Conservation (phyloP, 2,113 vertebrate genomes). For the Apteryx owenii region DNA sequence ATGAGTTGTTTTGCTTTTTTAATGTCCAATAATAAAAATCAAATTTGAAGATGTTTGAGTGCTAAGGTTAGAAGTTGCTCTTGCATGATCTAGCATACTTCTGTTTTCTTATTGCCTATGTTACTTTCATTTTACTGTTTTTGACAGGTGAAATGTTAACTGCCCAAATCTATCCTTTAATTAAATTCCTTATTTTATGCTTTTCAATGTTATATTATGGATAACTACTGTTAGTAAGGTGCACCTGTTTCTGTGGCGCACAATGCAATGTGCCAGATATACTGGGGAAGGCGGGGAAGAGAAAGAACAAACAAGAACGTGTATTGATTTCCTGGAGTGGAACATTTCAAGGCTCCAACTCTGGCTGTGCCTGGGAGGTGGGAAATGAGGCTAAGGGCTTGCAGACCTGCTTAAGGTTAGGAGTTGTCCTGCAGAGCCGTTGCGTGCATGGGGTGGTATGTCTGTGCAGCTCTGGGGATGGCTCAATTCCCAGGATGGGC, state of each 20-base stretch:
- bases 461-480: not conserved
- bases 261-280: not conserved
- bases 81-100: not conserved
- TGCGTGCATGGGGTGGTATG: not conserved
- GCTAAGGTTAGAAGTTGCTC: not conserved
- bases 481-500: not conserved
- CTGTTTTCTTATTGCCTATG: not conserved
- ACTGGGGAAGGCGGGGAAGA: not conserved
- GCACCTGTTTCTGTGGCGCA: not conserved
- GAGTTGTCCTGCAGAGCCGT: not conserved
- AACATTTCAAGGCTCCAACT: not conserved
- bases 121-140: not conserved
- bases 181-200: not conserved
- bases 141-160: not conserved
- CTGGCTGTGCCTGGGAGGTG: not conserved
- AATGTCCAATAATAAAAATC: not conserved
- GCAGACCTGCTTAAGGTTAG: not conserved
- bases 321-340: not conserved
- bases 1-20: not conserved
- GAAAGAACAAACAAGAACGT: not conserved
- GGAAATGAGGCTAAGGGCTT: not conserved
- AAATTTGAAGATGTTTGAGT: not conserved
- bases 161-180: not conserved
- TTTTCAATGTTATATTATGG: not conserved
- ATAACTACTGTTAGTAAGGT: not conserved